Evolutionary conservation across 2,888 invertebrate species (phyloP).

Genomic region (Athripsodes cinereus): DNA sequence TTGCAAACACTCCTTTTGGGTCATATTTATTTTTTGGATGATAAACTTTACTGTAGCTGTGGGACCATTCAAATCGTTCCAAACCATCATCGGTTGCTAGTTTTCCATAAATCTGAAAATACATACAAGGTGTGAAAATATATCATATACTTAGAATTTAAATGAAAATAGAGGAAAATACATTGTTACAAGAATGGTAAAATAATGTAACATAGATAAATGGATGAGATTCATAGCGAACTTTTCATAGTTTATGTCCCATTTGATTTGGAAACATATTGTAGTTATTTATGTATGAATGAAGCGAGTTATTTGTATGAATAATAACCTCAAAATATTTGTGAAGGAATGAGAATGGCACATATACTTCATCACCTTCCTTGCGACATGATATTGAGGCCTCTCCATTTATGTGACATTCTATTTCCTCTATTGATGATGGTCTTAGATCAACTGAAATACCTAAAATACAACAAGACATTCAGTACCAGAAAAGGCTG

Average conservation of each 20-base stretch:
- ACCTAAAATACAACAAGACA: slow-evolving; percentile 8
- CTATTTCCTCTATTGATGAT: slow-evolving; percentile 56
- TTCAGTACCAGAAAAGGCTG: too few relatives aligned
- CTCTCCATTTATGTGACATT: slow-evolving; percentile 86
- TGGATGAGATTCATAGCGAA: too few relatives aligned
- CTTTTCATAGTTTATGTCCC: too few relatives aligned
- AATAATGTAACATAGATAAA: too few relatives aligned
- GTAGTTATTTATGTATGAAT: too few relatives aligned
- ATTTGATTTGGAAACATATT: neutral
- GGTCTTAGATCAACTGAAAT: slow-evolving; percentile 22
- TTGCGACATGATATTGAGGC: slow-evolving; percentile 72
- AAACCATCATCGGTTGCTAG: slow-evolving; percentile 63
- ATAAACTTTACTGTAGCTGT: slow-evolving; percentile 88
- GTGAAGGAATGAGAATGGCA: slow-evolving; percentile 88
- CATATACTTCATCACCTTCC: slow-evolving; percentile 79
- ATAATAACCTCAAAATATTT: slow-evolving; percentile 93
- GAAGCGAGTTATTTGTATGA: neutral
- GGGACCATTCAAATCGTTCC: slow-evolving; percentile 91
- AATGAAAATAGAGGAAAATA: too few relatives aligned
- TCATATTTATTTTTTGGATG: slow-evolving; percentile 85
- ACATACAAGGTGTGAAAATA: neutral
- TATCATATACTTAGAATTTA: neutral
- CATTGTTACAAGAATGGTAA: too few relatives aligned
- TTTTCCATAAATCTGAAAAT: slow-evolving; percentile 73
- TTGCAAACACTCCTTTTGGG: slow-evolving; percentile 86